phyloP scores from a whole-genome alignment of 1,140 invertebrate species.

The Drosophila navojoa region DNA sequence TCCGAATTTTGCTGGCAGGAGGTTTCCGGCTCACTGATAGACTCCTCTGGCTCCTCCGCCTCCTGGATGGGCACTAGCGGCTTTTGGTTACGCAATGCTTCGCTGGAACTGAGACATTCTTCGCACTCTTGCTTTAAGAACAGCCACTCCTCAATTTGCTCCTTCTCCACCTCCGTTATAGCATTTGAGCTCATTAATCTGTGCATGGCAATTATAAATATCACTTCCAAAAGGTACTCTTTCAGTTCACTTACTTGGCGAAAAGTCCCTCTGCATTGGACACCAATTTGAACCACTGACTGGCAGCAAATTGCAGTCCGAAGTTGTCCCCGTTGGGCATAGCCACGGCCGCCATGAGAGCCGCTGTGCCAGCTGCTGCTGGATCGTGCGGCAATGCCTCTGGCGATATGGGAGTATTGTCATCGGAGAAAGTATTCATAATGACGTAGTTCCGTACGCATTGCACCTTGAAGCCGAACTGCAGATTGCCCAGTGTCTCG shows the following conservation, averaged over 20 bases:
- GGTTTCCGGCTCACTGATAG: conserved; percentile 84
- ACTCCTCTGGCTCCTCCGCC: conserved; percentile 85
- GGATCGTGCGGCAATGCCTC: conserved; percentile 61
- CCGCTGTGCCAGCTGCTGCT: conserved; percentile 18
- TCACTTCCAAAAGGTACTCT: background rate
- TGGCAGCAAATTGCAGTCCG: conserved; percentile 91
- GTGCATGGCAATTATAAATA: background rate
- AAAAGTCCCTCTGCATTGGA: conserved; percentile 93
- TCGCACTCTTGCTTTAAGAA: conserved; percentile 93
- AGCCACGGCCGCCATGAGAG: conserved; percentile 69
- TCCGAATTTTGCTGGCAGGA: conserved; percentile 86
- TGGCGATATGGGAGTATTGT: conserved; percentile 85
- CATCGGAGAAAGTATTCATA: conserved; percentile 88
- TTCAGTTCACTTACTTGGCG: conserved; percentile 85
- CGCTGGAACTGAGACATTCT: conserved; percentile 89
- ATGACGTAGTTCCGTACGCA: conserved; percentile 88
- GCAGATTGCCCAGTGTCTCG: conserved; percentile 87
- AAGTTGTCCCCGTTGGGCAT: conserved; percentile 84
- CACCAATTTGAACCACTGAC: conserved; percentile 92
- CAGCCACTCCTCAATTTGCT: conserved; percentile 93
- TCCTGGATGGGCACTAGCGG: conserved; percentile 88
- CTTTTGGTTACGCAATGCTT: conserved; percentile 84
- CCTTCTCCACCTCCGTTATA: conserved; percentile 86
- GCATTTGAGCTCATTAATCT: conserved; percentile 85
- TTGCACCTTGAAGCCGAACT: conserved; percentile 86